Base-by-base conservation (phyloP, 2,888 invertebrate species). In the Drosophila antonietae region DNA sequence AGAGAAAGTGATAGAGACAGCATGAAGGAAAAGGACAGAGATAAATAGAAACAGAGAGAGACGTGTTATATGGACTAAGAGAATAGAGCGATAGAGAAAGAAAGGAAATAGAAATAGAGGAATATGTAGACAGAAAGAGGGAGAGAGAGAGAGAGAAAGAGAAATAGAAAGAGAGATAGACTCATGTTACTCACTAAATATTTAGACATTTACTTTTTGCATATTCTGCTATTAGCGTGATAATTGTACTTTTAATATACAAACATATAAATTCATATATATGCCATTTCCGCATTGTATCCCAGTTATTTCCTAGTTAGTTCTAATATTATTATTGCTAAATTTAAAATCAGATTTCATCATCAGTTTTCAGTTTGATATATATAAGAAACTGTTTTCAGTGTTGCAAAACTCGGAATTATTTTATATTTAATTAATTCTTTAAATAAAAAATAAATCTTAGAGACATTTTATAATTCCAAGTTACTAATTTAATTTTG, bases 231-330 rank as follows among this genome's bases (percentile, higher is more conserved):
- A 8, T 37, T 14, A 28, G n/a, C 28, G n/a, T 15, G 5, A 53
- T 9, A 14, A 44, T 20, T 28, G 28, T 28, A 28, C 28, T 28
- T 28, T n/a, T 33, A 33, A 37, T 7, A 9, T 37, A 37, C 12
- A 33, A 35, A n/a, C 4, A 47, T 18, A 51, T 18, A 33, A 7
- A 5, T 15, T 15, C 2, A 53, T 15, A 39, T 41, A 7, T n/a
- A 55, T 28, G 5, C 9, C 12, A 55, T 12, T 55, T 53, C 52
- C 52, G 55, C 39, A 28, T 55, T 55, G 39, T 23, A 28, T 41
- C 55, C 28, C 55, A 55, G 0, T 39, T 55, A 55, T 23, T 41
- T 55, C 35, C 39, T 39, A 28, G 15, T 37, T 4, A 35, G 8
- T 15, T 37, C 20, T 20, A 20, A 10, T 14, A 20, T 52, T 52